Evolutionary conservation across 2,888 invertebrate species (phyloP), one percentile per base, ranked within the genome.

Genomic region (Camptogramma bilineatum): DNA sequence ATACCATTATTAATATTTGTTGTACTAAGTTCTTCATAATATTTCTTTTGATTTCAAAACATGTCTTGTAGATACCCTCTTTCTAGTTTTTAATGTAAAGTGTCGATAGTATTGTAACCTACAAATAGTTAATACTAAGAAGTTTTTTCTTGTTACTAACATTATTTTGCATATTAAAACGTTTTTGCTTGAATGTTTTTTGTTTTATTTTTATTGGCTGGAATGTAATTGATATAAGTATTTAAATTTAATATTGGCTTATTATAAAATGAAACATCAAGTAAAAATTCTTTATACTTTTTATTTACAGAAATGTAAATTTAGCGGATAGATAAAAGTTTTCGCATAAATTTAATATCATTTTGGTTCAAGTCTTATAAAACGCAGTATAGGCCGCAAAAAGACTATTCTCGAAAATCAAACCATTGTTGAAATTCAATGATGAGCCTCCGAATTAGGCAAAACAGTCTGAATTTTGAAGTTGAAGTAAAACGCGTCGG

Each of bases 241-340:
- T 21, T 21, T 21, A 3, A 21, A 21, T 2, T 2, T 21, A 7
- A 28, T 39, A 19, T 10, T 21, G 31, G 66, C 69, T 72, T 66
- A 68, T n/a, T n/a, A n/a, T n/a, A 68, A 76, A 74, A 54, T 55
- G 68, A 57, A 62, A 55, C 24, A 68, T 70, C 66, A 78, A 79
- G 77, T 13, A 39, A 75, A 76, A 78, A 79, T 79, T 73, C 34
- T 60, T 54, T 54, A 54, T 61, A 54, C 31, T 55, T 46, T 87
- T 87, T 87, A 87, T 88, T 88, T 86, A 87, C 86, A 87, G 81
- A 85, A 83, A 77, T 87, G 85, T 85, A 87, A 85, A 87, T 78
- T 81, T 79, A 84, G 82, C 82, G 74, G 78, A 80, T 77, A 80
- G 76, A 81, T 44, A 74, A 79, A 80, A 81, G 73, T 74, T 77